Base-by-base conservation (phyloP, 2,113 vertebrate genomes). In the Tragelaphus buxtoni region DNA sequence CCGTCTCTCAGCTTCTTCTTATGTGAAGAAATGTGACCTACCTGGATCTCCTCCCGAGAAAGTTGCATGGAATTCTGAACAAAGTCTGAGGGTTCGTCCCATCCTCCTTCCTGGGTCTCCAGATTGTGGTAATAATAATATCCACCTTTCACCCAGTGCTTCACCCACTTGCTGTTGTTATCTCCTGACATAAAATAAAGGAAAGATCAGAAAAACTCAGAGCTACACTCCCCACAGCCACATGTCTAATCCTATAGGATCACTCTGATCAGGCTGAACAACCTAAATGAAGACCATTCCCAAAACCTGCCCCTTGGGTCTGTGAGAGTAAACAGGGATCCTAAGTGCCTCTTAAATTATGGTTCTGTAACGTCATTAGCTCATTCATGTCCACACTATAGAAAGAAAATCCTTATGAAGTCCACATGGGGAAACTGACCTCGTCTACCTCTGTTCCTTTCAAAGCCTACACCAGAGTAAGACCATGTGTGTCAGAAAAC, bases 71-170 rank as follows among this genome's bases (percentile, higher is more conserved):
- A 99, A 98, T 99, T 99, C 12, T 99, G 99, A n/a, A 98, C 32
- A 80, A 99, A 99, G 87, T 58, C 98, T 0, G 84, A 93, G 1
- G 99, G 99, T 74, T 99, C 99, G 7, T 99, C 99, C 99, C 99
- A 99, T 72, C 98, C 99, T 53, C 99, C 99, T 84, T 99, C 98
- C 84, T 98, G 98, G 30, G 98, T 99, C 30, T 95, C 97, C 97
- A 99, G 98, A 81, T 99, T 99, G 96, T 99, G 99, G 97, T 99
- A 99, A 97, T 99, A 99, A 96, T 99, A 98, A 97, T 99, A 99
- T 86, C 99, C 99, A 55, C 99, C 99, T 98, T 99, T 99, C 91
- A 99, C 99, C 99, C 99, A 99, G 98, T 99, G 99, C 84, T 99
- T 99, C 98, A 99, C 99, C 99, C 99, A 99, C 0, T 99, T 99